These are phyloP conservation scores for Ranitomeya imitator DNA, from an alignment of 2,113 vertebrate species.

Conservation along the genomic window DNA sequence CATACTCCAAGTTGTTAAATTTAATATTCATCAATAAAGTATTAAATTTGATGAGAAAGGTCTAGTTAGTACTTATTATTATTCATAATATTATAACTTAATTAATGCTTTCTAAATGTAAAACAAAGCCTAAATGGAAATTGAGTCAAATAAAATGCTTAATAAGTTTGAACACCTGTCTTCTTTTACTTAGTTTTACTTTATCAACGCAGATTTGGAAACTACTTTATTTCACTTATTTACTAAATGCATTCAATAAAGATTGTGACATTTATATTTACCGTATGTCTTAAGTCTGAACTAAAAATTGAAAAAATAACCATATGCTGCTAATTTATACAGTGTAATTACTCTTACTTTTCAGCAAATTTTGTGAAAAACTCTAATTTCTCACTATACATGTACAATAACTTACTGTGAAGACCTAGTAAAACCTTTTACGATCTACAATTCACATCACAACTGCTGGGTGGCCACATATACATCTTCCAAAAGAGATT, in stretches of 20 bases:
- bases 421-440: no score
- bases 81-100: conserved; percentile 15
- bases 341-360: no score
- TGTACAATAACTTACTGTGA: no score
- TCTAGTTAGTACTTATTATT: conserved; percentile 1
- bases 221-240: conserved; percentile 23
- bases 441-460: no score
- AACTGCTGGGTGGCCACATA: no score
- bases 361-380: no score
- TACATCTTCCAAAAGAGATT: no score
- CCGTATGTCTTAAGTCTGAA: neutral
- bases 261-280: neutral
- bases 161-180: conserved; percentile 38
- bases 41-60: neutral
- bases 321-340: neutral
- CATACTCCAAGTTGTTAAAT: neutral
- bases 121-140: conserved; percentile 13
- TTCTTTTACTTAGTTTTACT: conserved; percentile 48
- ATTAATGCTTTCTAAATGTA: conserved; percentile 6
- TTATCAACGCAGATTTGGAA: conserved; percentile 26
- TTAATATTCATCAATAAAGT: neutral
- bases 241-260: conserved; percentile 33
- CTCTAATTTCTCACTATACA: no score
- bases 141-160: conserved; percentile 24
- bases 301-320: neutral